phyloP scores from a whole-genome alignment of 2,888 invertebrate species.

The Anthophora plumipes region DNA sequence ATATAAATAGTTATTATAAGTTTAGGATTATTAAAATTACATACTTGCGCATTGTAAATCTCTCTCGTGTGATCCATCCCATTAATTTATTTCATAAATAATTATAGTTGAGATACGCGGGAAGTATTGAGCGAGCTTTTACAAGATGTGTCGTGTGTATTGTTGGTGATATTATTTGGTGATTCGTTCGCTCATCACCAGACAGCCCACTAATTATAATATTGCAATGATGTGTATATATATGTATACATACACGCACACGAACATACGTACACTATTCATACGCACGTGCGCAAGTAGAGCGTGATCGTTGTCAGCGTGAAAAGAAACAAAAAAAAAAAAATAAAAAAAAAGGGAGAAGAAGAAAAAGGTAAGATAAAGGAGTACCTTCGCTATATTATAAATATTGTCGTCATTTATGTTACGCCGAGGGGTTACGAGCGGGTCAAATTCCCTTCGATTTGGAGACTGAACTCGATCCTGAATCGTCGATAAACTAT shows the following conservation, averaged over 20 bases:
- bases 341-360: background rate
- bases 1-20: constrained; percentile 61
- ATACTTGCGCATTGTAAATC: constrained; percentile 61
- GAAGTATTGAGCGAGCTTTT: constrained; percentile 42
- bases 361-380: background rate
- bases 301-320: constrained; percentile 33
- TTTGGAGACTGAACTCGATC: constrained; percentile 61
- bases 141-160: background rate
- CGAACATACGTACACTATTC: constrained; percentile 21
- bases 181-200: constrained; percentile 2
- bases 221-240: constrained; percentile 21
- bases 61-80: constrained; percentile 63
- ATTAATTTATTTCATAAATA: constrained; percentile 63
- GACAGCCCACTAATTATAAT: constrained; percentile 19
- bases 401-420: constrained; percentile 18
- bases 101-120: constrained; percentile 38
- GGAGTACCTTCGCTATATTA: constrained; percentile 35
- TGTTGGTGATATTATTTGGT: background rate
- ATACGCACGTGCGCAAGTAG: constrained; percentile 34
- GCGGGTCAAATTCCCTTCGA: constrained; percentile 53
- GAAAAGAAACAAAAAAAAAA: constrained; percentile 4
- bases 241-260: constrained; percentile 1
- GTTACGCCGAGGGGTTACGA: constrained; percentile 36
- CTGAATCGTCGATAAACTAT: constrained; percentile 58
- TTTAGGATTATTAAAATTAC: constrained; percentile 53